Conservation (phyloP, 1,140 invertebrate genomes). For the Periplaneta americana region DNA sequence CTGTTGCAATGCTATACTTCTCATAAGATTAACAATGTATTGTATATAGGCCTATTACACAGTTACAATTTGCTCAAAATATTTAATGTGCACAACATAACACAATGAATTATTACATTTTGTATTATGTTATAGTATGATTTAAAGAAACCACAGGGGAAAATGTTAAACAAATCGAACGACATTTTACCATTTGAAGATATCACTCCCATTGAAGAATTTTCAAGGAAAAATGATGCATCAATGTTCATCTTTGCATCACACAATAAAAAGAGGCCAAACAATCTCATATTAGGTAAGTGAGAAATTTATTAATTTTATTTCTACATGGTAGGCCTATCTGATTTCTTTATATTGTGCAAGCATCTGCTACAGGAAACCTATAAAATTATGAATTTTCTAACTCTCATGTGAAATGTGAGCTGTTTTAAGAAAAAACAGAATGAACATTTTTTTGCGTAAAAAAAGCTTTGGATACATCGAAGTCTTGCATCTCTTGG, state of each 20-base stretch:
- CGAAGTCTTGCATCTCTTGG: too few relatives aligned
- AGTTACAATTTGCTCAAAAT: not conserved
- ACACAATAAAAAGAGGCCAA: slow-evolving; percentile 91
- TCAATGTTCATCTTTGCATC: slow-evolving; percentile 86
- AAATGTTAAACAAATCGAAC: slow-evolving; percentile 74
- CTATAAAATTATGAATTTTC: too few relatives aligned
- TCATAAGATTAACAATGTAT: not conserved
- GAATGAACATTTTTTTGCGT: too few relatives aligned
- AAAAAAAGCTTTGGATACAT: too few relatives aligned
- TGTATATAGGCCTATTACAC: not conserved
- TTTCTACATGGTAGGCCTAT: too few relatives aligned
- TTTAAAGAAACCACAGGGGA: slow-evolving; percentile 80
- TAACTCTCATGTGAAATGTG: too few relatives aligned
- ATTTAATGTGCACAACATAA: too few relatives aligned
- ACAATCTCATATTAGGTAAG: slow-evolving; percentile 50
- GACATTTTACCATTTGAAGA: slow-evolving; percentile 85
- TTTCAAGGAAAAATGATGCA: slow-evolving; percentile 81
- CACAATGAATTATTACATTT: too few relatives aligned
- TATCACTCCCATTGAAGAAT: slow-evolving; percentile 70
- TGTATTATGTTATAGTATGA: slow-evolving; percentile 49
- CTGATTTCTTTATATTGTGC: too few relatives aligned
- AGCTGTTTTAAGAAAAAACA: too few relatives aligned
- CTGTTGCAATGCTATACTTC: not conserved
- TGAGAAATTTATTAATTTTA: too few relatives aligned
- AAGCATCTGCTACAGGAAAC: too few relatives aligned